phyloP scores from a whole-genome alignment of 2,888 invertebrate species.

The Stenotaenia linearis region DNA sequence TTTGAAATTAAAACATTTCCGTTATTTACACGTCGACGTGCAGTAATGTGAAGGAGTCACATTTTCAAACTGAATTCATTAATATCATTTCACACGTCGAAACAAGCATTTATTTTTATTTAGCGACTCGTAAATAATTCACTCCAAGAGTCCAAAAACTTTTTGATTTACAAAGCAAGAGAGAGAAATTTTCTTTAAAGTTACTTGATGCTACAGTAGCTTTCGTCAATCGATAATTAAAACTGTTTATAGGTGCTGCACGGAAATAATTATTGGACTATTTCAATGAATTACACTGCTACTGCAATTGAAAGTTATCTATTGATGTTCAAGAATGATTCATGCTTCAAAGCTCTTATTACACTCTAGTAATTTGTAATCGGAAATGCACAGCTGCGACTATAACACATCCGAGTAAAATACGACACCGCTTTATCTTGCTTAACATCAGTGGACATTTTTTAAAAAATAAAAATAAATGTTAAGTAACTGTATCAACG shows the following conservation, averaged over 20 bases:
- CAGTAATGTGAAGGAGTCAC: no score
- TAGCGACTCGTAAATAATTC: no score
- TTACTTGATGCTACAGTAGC: not conserved
- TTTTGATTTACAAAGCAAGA: no score
- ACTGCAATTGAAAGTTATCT: slow-evolving; percentile 1
- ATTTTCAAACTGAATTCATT: no score
- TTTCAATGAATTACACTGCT: slow-evolving; percentile 6
- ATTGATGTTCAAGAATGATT: not conserved
- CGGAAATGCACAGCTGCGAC: not conserved
- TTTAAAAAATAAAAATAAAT: not conserved
- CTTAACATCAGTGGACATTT: not conserved
- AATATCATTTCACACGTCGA: no score
- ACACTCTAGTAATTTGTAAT: not conserved
- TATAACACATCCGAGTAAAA: not conserved
- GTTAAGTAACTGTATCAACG: not conserved
- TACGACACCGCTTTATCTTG: not conserved
- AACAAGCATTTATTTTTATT: no score
- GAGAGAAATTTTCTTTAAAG: not conserved
- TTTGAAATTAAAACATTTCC: no score
- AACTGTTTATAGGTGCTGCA: not conserved
- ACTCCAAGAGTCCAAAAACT: no score
- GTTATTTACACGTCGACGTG: no score
- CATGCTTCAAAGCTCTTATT: not conserved
- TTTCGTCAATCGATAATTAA: not conserved
- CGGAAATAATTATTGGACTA: not conserved